These are phyloP conservation scores for Apotomis capreana DNA, from an alignment of 2,888 invertebrate species.

Conservation along the genomic window DNA sequence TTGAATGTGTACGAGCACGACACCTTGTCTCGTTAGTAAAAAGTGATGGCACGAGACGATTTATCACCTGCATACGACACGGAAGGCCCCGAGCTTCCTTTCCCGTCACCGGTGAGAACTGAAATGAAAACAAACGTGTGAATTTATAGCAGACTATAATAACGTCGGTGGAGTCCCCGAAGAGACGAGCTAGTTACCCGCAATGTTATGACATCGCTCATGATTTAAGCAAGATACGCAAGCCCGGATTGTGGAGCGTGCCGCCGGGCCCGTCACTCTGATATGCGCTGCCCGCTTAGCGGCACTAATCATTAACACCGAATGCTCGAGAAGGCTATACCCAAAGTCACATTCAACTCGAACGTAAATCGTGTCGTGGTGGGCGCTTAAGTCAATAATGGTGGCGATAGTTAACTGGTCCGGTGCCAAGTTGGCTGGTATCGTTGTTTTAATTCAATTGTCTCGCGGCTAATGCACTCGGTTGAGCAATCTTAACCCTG, in stretches of 20 bases:
- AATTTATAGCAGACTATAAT: conserved; percentile 47
- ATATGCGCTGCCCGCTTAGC: conserved; percentile 30
- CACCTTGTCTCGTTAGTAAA: conserved; percentile 82
- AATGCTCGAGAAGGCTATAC: conserved; percentile 53
- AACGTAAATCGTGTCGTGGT: conserved; percentile 67
- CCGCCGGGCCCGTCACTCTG: conserved; percentile 43
- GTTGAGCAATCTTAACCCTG: conserved; percentile 59
- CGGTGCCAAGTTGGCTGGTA: conserved; percentile 70
- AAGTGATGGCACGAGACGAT: conserved; percentile 75
- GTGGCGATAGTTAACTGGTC: conserved; percentile 71
- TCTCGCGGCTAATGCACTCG: conserved; percentile 66
- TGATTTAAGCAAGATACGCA: conserved; percentile 40
- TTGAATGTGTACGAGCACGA: conserved; percentile 72
- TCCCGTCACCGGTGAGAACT: conserved; percentile 58
- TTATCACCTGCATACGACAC: conserved; percentile 78
- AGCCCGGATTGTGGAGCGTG: conserved; percentile 19
- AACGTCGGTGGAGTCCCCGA: conserved; percentile 36
- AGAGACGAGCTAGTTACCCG: conserved; percentile 45
- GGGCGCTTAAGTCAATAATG: conserved; percentile 59
- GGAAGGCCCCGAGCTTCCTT: conserved; percentile 62
- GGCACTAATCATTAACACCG: conserved; percentile 32
- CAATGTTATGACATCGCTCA: conserved; percentile 40
- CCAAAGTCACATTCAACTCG: conserved; percentile 72
- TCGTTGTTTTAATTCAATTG: conserved; percentile 74
- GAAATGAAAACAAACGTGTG: conserved; percentile 65